Evolutionary conservation across 2,113 vertebrate genomes (phyloP).

Genomic region (Hippocampus zosterae): DNA sequence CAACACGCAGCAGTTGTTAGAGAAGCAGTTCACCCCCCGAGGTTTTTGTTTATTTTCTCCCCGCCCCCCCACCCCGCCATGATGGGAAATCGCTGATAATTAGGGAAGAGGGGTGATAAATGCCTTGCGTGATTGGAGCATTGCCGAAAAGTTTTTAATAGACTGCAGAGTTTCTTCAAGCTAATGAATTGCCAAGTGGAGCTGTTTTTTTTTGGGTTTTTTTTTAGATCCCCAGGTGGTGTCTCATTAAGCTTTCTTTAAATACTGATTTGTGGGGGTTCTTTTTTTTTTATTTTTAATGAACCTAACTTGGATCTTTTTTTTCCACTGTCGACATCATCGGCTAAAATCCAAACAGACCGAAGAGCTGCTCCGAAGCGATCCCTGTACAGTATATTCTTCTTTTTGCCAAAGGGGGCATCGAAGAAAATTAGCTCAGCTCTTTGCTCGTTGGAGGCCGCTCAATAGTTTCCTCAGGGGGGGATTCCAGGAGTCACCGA

Average conservation of each 20-base stretch:
- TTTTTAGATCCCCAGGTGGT: background rate
- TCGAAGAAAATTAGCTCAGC: background rate
- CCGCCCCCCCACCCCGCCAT: constrained; percentile 1
- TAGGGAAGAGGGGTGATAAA: too few relatives aligned
- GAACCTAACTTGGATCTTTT: background rate
- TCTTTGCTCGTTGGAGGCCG: background rate
- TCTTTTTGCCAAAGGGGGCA: background rate
- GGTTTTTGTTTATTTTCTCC: constrained; percentile 35
- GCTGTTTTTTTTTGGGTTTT: background rate
- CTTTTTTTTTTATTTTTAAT: background rate
- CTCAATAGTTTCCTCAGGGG: background rate
- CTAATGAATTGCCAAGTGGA: constrained; percentile 17
- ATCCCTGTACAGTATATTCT: background rate
- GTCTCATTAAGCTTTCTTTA: background rate
- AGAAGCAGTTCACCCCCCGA: constrained; percentile 5
- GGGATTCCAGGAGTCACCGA: background rate
- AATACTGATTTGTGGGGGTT: background rate
- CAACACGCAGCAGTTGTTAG: constrained; percentile 10
- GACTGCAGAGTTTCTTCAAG: constrained; percentile 27
- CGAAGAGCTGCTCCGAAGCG: background rate
- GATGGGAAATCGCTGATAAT: constrained; percentile 9
- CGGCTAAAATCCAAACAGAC: background rate
- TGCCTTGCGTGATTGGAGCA: constrained; percentile 1
- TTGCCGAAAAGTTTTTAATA: constrained; percentile 32
- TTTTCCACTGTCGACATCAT: background rate